Conservation (phyloP, 2,888 invertebrate genomes). For the Timema cristinae region DNA sequence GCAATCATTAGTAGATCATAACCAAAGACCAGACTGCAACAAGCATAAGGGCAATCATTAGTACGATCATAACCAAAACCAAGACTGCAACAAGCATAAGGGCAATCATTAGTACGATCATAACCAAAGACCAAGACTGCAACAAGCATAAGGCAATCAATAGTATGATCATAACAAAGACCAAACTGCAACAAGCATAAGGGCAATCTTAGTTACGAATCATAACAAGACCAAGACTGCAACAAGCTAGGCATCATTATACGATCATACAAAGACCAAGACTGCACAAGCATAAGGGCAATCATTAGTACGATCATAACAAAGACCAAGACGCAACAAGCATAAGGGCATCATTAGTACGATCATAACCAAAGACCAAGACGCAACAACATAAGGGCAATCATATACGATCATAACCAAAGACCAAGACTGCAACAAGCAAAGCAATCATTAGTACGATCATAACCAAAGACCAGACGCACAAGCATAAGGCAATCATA, state of each 20-base stretch:
- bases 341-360: not conserved
- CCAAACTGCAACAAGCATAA: too few species aligned
- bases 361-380: not conserved
- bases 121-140: conserved; percentile 36
- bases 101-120: conserved; percentile 87
- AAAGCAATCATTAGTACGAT: too few species aligned
- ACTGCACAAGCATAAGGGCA: not conserved
- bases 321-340: not conserved
- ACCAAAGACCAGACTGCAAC: not conserved
- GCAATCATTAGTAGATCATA: conserved; percentile 85
- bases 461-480: conserved; percentile 14
- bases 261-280: conserved; percentile 44
- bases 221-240: conserved; percentile 84
- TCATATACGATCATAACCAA: too few species aligned
- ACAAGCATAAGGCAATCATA: too few species aligned
- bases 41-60: too few species aligned
- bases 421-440: too few species aligned
- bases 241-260: conserved; percentile 71
- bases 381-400: not conserved
- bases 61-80: conserved; percentile 11
- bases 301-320: conserved; percentile 5
- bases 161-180: conserved; percentile 65
- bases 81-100: too few species aligned
- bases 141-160: too few species aligned
- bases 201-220: too few species aligned